These are phyloP conservation scores for Mantis religiosa DNA, from an alignment of 2,888 invertebrate genomes.

Conservation along the genomic window DNA sequence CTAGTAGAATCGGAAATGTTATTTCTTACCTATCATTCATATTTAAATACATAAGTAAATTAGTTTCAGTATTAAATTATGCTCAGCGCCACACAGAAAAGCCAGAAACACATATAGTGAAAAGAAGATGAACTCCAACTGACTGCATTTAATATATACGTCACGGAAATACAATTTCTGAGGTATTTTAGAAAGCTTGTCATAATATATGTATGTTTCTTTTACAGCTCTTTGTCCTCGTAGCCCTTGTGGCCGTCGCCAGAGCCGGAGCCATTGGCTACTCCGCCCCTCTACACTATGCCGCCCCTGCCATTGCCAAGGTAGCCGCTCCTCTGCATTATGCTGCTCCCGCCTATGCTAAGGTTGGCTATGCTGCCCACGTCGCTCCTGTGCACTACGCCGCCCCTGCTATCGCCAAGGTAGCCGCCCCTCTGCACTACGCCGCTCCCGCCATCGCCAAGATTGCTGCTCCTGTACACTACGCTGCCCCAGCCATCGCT, in stretches of 20 bases:
- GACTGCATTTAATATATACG: too few relatives aligned
- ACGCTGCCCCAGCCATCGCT: neutral
- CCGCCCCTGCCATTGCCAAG: constrained; percentile 17
- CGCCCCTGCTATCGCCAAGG: neutral
- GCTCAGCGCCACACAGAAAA: too few relatives aligned
- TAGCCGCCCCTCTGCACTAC: neutral
- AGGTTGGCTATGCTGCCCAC: constrained; percentile 12
- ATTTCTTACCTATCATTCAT: too few relatives aligned
- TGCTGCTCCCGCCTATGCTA: constrained; percentile 32
- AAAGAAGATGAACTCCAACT: too few relatives aligned
- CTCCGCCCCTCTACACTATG: constrained; percentile 22
- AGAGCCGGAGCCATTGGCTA: constrained; percentile 27
- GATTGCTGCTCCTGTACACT: neutral
- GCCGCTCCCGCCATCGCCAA: constrained; percentile 20
- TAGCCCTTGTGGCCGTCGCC: constrained; percentile 31
- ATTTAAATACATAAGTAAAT: too few relatives aligned
- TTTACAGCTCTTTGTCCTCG: constrained; percentile 29
- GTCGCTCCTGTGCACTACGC: neutral
- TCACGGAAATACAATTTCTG: too few relatives aligned
- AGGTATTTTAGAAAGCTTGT: too few relatives aligned
- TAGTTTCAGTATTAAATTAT: too few relatives aligned
- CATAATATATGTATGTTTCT: neutral
- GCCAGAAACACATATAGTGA: too few relatives aligned
- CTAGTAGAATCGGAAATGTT: too few relatives aligned
- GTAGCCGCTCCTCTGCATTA: constrained; percentile 19